These are phyloP conservation scores for Drepana falcataria DNA, from an alignment of 2,888 invertebrate species.

Conservation along the genomic window DNA sequence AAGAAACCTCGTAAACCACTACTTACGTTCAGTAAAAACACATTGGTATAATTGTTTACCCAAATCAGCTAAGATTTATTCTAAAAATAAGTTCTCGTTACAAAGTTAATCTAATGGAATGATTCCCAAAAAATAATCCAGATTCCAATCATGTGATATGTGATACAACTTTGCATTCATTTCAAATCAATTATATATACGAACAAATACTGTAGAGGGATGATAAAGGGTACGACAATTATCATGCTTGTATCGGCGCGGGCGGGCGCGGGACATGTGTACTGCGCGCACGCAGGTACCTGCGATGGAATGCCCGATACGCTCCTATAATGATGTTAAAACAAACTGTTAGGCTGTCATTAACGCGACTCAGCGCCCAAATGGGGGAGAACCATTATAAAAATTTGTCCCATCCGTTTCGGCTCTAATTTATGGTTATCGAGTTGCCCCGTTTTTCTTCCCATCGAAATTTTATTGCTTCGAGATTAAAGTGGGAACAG, in stretches of 20 bases:
- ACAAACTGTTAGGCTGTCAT: constrained; percentile 78
- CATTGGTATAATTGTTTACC: too few relatives aligned
- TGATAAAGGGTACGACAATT: constrained; percentile 20
- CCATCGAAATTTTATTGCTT: constrained; percentile 72
- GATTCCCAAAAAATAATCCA: too few relatives aligned
- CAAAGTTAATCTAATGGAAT: too few relatives aligned
- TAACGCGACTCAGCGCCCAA: constrained; percentile 69
- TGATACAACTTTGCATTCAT: neutral
- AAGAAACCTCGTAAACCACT: too few relatives aligned
- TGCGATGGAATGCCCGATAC: constrained; percentile 74
- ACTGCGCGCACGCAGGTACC: constrained; percentile 48
- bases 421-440: constrained; percentile 76
- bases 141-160: too few relatives aligned
- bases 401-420: constrained; percentile 79
- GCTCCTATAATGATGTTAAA: constrained; percentile 77
- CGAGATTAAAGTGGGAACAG: constrained; percentile 72
- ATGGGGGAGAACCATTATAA: constrained; percentile 76
- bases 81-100: too few relatives aligned
- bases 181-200: neutral
- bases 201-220: constrained; percentile 5
- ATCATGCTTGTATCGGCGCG: constrained; percentile 33
- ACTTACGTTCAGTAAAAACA: too few relatives aligned
- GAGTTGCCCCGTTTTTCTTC: constrained; percentile 68
- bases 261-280: constrained; percentile 47
- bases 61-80: too few relatives aligned